These are phyloP conservation scores for Mesoligia furuncula DNA, from an alignment of 2,888 invertebrate genomes.

Conservation along the genomic window DNA sequence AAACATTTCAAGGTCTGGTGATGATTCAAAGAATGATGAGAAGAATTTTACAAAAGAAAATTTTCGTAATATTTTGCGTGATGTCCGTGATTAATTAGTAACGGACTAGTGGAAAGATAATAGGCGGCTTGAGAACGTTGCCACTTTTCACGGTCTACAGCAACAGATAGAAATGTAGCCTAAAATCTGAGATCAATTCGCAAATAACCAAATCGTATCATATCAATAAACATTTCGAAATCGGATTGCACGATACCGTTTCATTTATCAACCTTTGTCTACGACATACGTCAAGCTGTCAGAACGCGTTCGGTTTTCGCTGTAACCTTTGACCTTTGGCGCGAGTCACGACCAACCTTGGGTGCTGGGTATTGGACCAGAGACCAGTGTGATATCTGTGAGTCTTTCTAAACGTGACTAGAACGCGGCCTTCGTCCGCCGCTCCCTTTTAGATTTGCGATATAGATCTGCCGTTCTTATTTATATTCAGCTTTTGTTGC, in stretches of 20 bases:
- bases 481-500: constrained; percentile 73
- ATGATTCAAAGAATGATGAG: constrained; percentile 24
- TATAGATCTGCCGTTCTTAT: constrained; percentile 77
- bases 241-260: constrained; percentile 59
- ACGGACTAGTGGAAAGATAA: constrained; percentile 11
- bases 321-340: constrained; percentile 83
- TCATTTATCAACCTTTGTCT: constrained; percentile 70
- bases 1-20: constrained; percentile 53
- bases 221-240: constrained; percentile 63
- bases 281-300: constrained; percentile 80
- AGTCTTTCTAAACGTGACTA: constrained; percentile 88
- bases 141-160: neutral
- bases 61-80: constrained; percentile 29
- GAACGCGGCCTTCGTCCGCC: constrained; percentile 83
- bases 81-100: constrained; percentile 25
- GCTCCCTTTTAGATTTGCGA: constrained; percentile 84
- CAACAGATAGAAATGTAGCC: constrained; percentile 12
- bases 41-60: constrained; percentile 38
- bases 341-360: constrained; percentile 86
- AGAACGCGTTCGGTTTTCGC: constrained; percentile 78
- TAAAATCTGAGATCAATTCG: constrained; percentile 41
- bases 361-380: constrained; percentile 73
- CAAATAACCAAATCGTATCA: constrained; percentile 48
- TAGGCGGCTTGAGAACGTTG: constrained; percentile 11
- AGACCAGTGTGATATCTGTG: constrained; percentile 59